phyloP scores from a whole-genome alignment of 1,140 invertebrate species.

The Dreissena rostriformis region DNA sequence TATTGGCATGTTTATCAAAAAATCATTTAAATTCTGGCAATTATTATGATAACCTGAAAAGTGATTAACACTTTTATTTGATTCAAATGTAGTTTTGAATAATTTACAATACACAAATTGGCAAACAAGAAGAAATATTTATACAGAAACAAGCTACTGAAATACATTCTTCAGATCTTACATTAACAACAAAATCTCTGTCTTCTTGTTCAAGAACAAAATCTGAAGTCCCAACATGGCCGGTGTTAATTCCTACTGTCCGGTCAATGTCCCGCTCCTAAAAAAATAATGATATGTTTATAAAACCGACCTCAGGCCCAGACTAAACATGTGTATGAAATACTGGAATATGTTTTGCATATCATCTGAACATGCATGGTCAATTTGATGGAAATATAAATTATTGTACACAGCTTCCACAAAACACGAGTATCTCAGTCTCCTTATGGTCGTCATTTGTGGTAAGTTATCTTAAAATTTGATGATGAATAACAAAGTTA shows the following conservation, averaged over 20 bases:
- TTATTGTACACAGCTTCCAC: too few relatives aligned
- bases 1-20: not conserved
- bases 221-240: conserved; percentile 75
- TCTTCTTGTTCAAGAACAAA: conserved; percentile 73
- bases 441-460: too few relatives aligned
- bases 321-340: too few relatives aligned
- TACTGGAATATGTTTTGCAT: too few relatives aligned
- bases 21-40: not conserved
- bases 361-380: too few relatives aligned
- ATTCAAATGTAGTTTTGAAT: not conserved
- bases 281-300: conserved; percentile 4
- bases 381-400: too few relatives aligned
- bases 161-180: conserved; percentile 42
- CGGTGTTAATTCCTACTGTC: conserved; percentile 79
- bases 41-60: not conserved
- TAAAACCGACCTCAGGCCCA: not conserved
- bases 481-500: too few relatives aligned
- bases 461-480: too few relatives aligned
- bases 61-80: not conserved
- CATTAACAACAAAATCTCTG: conserved; percentile 72
- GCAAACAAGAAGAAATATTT: too few relatives aligned
- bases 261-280: conserved; percentile 72
- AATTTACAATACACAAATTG: not conserved
- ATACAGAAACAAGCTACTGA: not conserved
- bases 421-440: too few relatives aligned